Percentiles rank a stretch among this genome's conserved stretches.
phyloP scores from a whole-genome alignment of 2,797 vertebrate genomes.

The Acanthiza pusilla region DNA sequence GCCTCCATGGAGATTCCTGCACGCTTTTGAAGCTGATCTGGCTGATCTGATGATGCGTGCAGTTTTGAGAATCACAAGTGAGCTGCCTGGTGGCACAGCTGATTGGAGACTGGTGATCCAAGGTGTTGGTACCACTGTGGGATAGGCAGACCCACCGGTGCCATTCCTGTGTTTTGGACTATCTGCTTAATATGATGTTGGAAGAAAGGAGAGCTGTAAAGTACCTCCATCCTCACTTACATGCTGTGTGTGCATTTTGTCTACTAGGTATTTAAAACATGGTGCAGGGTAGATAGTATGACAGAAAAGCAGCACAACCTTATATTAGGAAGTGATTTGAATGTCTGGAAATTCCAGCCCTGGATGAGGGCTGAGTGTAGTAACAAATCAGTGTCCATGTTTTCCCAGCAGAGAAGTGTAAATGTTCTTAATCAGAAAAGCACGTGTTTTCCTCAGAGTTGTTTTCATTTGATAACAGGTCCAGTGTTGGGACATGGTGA shows the following conservation, averaged over 20 bases:
- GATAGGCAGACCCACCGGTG: neutral
- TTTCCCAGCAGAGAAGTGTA: neutral
- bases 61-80: neutral
- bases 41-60: neutral
- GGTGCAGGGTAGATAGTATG: neutral
- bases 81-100: neutral
- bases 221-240: neutral
- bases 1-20: neutral
- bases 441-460: neutral
- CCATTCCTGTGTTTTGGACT: neutral
- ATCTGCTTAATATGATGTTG: neutral
- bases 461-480: neutral
- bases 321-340: slow-evolving; percentile 33
- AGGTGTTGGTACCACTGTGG: neutral
- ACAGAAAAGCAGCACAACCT: neutral
- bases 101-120: neutral
- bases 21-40: neutral
- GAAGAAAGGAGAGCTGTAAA: neutral
- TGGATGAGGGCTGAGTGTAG: neutral
- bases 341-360: slow-evolving; percentile 20
- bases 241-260: neutral
- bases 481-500: neutral
- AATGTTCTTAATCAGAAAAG: neutral
- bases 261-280: slow-evolving; percentile 6
- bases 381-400: neutral